Evolutionary conservation across 1,140 invertebrate genomes (phyloP), one percentile per base, ranked within the genome.

Genomic region (Physella acuta): DNA sequence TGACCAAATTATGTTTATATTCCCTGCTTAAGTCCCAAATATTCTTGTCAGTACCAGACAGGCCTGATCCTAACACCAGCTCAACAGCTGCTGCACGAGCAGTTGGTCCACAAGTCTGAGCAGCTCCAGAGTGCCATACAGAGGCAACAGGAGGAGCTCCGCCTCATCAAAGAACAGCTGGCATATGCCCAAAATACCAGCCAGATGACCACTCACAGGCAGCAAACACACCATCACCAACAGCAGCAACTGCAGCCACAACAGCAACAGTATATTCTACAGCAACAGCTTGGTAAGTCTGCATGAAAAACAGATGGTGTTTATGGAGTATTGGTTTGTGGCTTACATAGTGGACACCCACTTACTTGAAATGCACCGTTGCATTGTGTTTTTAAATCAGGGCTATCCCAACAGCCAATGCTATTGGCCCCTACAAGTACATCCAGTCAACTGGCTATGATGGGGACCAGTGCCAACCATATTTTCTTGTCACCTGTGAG

Each of bases 81-180:
- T 14, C 79, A 80, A 62, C 67, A 61, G 31, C 72, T 77, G 31
- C 66, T 80, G n/a, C 73, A 77, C 67, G 73, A 77, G 28, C 77
- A 80, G 53, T 70, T 80, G 24, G 65, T 71, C 24, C 71, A 76
- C 37, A 80, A 78, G 71, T 76, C 76, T 17, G 64, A 75, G 31
- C 71, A 73, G 59, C 66, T 80, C 37, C 77, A 78, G 65, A 66
- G 73, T 53, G 73, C 76, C 33, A 80, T 80, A 26, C 60, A 74
- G 56, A 62, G 67, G 44, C 79, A 80, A 61, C 77, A 80, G 70
- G 75, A 77, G 44, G 77, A 80, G 60, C 70, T 80, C 31, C 70
- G 69, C 24, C 51, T 73, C 5, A 80, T 80, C 44, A 77, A 73
- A 28, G 71, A 76, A 44, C 75, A 80, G 56, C 71, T 79, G 26